These are phyloP conservation scores for Enteromius trimaculatus DNA, from an alignment of 2,797 vertebrate genomes.

Conservation along the genomic window DNA sequence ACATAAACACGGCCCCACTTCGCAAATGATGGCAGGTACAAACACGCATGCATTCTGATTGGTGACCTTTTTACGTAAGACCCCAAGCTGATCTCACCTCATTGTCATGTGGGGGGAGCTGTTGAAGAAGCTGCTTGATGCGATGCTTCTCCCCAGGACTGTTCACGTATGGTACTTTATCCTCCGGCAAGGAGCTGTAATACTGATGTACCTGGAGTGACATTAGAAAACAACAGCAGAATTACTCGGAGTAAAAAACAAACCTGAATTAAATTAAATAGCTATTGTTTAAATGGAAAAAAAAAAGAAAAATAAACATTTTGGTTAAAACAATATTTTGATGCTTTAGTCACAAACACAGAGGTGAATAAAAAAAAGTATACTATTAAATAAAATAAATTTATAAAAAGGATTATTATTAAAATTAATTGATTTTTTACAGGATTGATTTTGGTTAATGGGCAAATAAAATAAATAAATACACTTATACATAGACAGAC, in stretches of 20 bases:
- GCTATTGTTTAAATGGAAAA: neutral
- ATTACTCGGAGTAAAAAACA: neutral
- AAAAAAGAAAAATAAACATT: neutral
- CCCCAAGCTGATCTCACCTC: constrained; percentile 82
- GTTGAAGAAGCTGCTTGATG: constrained; percentile 97
- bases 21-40: neutral
- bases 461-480: neutral
- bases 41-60: constrained; percentile 10
- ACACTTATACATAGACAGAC: too few species aligned
- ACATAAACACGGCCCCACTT: constrained; percentile 69
- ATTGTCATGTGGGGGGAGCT: constrained; percentile 98
- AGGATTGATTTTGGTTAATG: neutral
- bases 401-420: too few species aligned
- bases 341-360: neutral
- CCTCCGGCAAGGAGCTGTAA: constrained; percentile 97
- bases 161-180: constrained; percentile 98
- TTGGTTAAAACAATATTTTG: neutral
- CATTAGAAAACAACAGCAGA: constrained; percentile 22
- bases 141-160: constrained; percentile 96
- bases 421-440: too few species aligned
- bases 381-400: too few species aligned
- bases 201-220: constrained; percentile 93
- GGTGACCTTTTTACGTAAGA: constrained; percentile 19
- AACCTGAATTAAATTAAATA: neutral
- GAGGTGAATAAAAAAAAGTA: neutral